A percentile compares a stretch with the other conserved stretches of the same genome.
phyloP scores from a whole-genome alignment of 2,113 vertebrate genomes.

The Circaetus gallicus region DNA sequence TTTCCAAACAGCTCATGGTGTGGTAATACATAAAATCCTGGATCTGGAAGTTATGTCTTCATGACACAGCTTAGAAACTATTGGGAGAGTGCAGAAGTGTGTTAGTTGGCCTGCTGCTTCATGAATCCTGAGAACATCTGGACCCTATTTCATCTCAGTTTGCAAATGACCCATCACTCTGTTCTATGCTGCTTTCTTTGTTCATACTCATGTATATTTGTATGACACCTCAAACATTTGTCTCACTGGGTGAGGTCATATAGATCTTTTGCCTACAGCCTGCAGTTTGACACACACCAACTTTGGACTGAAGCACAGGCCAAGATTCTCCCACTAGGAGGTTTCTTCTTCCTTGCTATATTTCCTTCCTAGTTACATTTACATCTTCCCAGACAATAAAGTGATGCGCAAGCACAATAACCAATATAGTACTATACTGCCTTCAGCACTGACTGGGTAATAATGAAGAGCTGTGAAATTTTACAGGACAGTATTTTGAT shows the following conservation, averaged over 20 bases:
- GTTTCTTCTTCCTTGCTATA: not conserved
- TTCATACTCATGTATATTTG: not conserved
- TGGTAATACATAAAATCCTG: not conserved
- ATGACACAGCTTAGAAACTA: not conserved
- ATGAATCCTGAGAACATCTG: not conserved
- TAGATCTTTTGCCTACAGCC: not conserved
- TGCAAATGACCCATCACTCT: not conserved
- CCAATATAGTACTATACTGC: not conserved
- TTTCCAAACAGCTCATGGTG: not conserved
- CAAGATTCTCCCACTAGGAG: not conserved
- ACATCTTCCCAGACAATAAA: not conserved
- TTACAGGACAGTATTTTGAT: not conserved
- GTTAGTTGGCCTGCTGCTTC: not conserved
- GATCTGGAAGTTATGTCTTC: not conserved
- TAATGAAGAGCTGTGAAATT: not conserved
- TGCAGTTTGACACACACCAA: not conserved
- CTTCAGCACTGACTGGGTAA: not conserved
- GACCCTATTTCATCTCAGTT: not conserved
- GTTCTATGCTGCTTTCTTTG: not conserved
- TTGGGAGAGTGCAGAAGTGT: not conserved
- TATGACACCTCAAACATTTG: not conserved
- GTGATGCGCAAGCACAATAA: not conserved
- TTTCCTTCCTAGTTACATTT: not conserved
- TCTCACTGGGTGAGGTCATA: not conserved
- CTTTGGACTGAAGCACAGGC: not conserved